Evolutionary conservation across 2,888 invertebrate genomes (phyloP).

Genomic region (Ernsta delagoae): DNA sequence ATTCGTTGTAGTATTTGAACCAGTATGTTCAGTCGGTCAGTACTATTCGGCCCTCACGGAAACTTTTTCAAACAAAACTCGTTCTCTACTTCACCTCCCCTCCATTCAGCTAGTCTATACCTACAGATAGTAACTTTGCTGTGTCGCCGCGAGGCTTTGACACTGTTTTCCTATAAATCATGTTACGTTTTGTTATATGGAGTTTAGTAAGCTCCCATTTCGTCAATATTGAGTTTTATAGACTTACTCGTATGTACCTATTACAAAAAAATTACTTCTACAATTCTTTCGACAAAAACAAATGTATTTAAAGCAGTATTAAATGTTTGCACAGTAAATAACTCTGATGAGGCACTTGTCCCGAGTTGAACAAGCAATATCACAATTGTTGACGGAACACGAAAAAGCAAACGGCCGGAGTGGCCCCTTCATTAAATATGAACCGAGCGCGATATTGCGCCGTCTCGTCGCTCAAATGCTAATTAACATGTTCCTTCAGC

Average conservation of each 20-base stretch:
- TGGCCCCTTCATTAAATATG: constrained; percentile 26
- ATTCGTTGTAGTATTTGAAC: neutral
- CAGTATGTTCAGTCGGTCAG: neutral
- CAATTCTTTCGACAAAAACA: neutral
- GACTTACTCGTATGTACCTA: neutral
- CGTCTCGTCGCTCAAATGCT: constrained; percentile 26
- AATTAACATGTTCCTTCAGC: constrained; percentile 39
- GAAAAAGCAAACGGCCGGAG: constrained; percentile 14
- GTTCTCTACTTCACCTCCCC: neutral
- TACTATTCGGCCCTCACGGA: neutral
- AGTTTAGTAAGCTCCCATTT: neutral
- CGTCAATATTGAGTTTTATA: neutral
- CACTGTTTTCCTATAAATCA: neutral
- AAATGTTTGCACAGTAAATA: neutral
- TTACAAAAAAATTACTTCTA: neutral
- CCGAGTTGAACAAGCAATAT: constrained; percentile 1
- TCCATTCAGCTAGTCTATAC: neutral
- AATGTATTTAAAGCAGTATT: neutral
- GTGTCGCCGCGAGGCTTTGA: neutral
- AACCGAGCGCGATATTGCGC: constrained; percentile 5
- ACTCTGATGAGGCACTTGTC: constrained; percentile 2
- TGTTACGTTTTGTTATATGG: neutral
- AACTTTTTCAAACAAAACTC: constrained; percentile 15
- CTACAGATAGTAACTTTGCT: constrained; percentile 6
- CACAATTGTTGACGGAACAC: constrained; percentile 22